These are phyloP conservation scores for Herpailurus yagouaroundi DNA, from an alignment of 2,113 vertebrate genomes.

Conservation along the genomic window DNA sequence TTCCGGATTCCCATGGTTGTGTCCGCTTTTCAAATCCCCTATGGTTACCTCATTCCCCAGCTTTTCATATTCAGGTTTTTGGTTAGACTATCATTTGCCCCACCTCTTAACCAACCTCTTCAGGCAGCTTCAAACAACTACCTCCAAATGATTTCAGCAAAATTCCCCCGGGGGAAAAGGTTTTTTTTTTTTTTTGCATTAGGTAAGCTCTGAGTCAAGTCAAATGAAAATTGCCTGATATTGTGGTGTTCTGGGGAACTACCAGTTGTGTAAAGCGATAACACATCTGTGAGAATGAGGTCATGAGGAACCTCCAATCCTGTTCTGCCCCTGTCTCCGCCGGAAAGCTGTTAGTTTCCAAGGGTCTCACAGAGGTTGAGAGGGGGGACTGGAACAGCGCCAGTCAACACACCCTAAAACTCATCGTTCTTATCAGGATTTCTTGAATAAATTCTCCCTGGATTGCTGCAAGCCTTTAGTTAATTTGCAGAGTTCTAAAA, in stretches of 20 bases:
- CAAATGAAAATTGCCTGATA: not conserved
- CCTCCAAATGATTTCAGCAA: not conserved
- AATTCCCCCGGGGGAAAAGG: not conserved
- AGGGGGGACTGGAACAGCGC: not conserved
- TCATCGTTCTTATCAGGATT: constrained; percentile 25
- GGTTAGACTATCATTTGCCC: not conserved
- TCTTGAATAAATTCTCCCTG: not conserved
- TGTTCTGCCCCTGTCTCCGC: not conserved
- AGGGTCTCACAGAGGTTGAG: not conserved
- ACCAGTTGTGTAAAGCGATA: not conserved
- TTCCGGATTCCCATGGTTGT: not conserved
- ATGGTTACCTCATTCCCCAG: not conserved
- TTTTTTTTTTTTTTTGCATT: not conserved
- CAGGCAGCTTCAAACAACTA: not conserved
- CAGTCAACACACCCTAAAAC: not conserved
- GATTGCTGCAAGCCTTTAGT: not conserved
- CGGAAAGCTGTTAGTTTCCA: not conserved
- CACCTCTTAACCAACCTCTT: not conserved
- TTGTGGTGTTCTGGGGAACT: not conserved
- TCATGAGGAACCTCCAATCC: not conserved
- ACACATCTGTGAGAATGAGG: not conserved
- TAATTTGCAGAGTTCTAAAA: not conserved
- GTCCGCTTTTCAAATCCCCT: not conserved
- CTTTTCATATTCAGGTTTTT: not conserved
- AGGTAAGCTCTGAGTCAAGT: not conserved